Conservation (phyloP, 1,140 invertebrate species). For the Eufriesea mexicana region DNA sequence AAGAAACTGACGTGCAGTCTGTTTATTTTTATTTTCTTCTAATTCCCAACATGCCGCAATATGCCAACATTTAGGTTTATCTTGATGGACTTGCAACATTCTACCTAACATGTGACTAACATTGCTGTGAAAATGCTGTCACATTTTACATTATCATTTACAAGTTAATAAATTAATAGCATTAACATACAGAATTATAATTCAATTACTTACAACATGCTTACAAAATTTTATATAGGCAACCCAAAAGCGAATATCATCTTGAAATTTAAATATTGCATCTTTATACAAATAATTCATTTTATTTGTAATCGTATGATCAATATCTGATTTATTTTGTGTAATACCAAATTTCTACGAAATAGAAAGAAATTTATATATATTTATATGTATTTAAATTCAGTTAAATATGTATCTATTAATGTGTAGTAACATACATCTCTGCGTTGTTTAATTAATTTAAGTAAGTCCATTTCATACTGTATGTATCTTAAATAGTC, state of each 20-base stretch:
- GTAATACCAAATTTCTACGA: slow-evolving; percentile 83
- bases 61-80: slow-evolving; percentile 89
- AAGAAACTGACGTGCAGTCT: slow-evolving; percentile 86
- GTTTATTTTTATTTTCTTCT: slow-evolving; percentile 86
- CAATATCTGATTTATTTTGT: slow-evolving; percentile 86
- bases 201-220: slow-evolving; percentile 82
- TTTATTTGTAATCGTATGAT: slow-evolving; percentile 85
- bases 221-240: slow-evolving; percentile 89
- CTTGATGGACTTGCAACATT: slow-evolving; percentile 87
- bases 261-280: slow-evolving; percentile 85
- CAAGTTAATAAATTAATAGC: neutral
- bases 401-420: neutral
- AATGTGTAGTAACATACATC: slow-evolving; percentile 73
- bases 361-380: slow-evolving; percentile 31
- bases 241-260: slow-evolving; percentile 88
- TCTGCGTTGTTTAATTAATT: slow-evolving; percentile 84
- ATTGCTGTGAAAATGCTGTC: slow-evolving; percentile 76
- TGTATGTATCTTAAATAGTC: slow-evolving; percentile 89
- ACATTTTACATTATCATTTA: slow-evolving; percentile 29
- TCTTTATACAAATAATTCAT: slow-evolving; percentile 86
- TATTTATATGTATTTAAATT: neutral
- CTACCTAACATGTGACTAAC: slow-evolving; percentile 82
- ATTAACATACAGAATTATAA: neutral
- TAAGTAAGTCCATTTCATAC: slow-evolving; percentile 87
- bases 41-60: slow-evolving; percentile 89